Evolutionary conservation across 2,113 vertebrate species (phyloP), one percentile per base, ranked within the genome.

Genomic region (Candoia aspera): DNA sequence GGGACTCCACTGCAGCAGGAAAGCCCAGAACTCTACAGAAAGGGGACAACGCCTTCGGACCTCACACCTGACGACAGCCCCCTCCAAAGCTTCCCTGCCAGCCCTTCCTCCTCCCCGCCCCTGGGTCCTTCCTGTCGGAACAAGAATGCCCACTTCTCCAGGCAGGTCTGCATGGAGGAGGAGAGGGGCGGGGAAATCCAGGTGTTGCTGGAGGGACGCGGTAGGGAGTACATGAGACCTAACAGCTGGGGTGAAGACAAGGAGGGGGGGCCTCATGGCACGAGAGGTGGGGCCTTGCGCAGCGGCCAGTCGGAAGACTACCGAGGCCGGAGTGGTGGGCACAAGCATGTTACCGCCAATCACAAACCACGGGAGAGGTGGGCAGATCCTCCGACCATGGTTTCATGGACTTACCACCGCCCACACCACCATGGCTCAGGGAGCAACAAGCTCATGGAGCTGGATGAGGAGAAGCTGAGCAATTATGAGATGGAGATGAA

Each of bases 401-500:
- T 98, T 95, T 97, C 98, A 4, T 99, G 99, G 99, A 99, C 98
- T 97, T 98, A 99, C 91, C 98, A 98, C 92, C 98, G 98, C 96
- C 97, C 98, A 88, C 97, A 98, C 94, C 98, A 98, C 96, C 98
- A 98, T 97, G 97, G 98, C 97, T 98, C 98, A 0, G 98, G 98
- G 97, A 98, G 98, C 94, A 96, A 98, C 68, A 98, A 97, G 95
- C 98, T 99, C 95, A 97, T 98, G 4, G 98, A 98, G 96, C 98
- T 98, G 84, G 98, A 98, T 0, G 98, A 99, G 96, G 99, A 99
- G 95, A 97, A 98, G 94, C 97, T 98, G 95, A 98, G 98, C 93
- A 98, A 98, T 94, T 99, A 99, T 0, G 98, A 98, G 95, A 98
- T 99, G 88, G 99, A 99, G 94, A 99, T 99, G 99, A 98, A 98